phyloP scores from a whole-genome alignment of 2,113 vertebrate genomes.

The Onychostruthus taczanowskii region DNA sequence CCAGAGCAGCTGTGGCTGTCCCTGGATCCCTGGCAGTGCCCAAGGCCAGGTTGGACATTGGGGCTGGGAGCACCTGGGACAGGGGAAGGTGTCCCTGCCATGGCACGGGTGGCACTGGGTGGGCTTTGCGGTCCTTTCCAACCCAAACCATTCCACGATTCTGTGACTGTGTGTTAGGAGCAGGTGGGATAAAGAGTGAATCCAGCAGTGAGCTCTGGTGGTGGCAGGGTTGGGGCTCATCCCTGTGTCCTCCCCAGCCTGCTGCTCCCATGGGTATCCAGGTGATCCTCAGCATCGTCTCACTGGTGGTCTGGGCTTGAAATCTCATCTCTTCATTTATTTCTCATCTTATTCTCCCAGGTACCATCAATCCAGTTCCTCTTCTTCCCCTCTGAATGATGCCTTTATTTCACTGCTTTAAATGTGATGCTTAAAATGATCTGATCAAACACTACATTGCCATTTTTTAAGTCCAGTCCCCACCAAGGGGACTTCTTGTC shows the following conservation, averaged over 20 bases:
- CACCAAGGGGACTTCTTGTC: background rate
- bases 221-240: background rate
- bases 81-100: background rate
- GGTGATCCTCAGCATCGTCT: background rate
- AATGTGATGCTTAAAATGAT: background rate
- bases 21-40: background rate
- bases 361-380: background rate
- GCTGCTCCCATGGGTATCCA: rapidly evolving
- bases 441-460: rapidly evolving
- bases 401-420: background rate
- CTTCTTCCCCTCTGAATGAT: background rate
- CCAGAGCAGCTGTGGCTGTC: background rate
- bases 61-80: background rate
- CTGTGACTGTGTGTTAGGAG: background rate
- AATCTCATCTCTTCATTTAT: background rate
- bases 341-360: background rate
- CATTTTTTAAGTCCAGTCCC: background rate
- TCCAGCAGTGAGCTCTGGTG: rapidly evolving
- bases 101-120: rapidly evolving
- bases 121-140: background rate
- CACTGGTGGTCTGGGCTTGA: background rate
- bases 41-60: background rate
- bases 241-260: rapidly evolving
- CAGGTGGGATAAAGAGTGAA: background rate
- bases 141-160: background rate